Evolutionary conservation across 2,113 vertebrate species (phyloP).

Genomic region (Nansenia antarctica): DNA sequence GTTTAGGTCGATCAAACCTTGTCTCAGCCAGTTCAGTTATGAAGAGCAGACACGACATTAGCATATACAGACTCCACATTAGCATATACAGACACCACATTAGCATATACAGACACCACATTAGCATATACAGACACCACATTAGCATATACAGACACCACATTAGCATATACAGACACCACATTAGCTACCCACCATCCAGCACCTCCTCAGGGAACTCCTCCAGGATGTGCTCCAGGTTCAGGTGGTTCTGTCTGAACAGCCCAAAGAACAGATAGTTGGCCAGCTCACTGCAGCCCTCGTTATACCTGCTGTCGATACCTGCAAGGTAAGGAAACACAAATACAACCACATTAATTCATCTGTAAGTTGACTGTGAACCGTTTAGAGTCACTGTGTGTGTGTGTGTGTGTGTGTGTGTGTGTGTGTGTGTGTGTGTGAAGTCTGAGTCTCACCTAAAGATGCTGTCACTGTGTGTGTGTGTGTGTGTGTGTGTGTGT

Average conservation of each 20-base stretch:
- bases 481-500: not conserved
- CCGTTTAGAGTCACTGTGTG: too few species aligned
- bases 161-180: too few species aligned
- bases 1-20: too few species aligned
- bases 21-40: too few species aligned
- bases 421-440: too few species aligned
- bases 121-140: too few species aligned
- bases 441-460: not conserved
- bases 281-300: constrained; percentile 92
- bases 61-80: too few species aligned
- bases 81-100: too few species aligned
- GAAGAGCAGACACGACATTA: too few species aligned
- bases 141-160: too few species aligned
- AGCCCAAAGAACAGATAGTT: constrained; percentile 92
- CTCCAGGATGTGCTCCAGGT: constrained; percentile 75
- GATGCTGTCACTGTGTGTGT: not conserved
- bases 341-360: not conserved
- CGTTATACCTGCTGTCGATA: constrained; percentile 95
- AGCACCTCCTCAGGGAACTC: constrained; percentile 93
- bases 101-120: too few species aligned
- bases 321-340: constrained; percentile 70
- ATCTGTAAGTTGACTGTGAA: not conserved
- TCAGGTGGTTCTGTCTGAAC: constrained; percentile 82
- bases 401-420: too few species aligned
- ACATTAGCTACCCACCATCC: constrained; percentile 77